phyloP scores from a whole-genome alignment of 1,140 invertebrate species.

The Eumaeus atala region DNA sequence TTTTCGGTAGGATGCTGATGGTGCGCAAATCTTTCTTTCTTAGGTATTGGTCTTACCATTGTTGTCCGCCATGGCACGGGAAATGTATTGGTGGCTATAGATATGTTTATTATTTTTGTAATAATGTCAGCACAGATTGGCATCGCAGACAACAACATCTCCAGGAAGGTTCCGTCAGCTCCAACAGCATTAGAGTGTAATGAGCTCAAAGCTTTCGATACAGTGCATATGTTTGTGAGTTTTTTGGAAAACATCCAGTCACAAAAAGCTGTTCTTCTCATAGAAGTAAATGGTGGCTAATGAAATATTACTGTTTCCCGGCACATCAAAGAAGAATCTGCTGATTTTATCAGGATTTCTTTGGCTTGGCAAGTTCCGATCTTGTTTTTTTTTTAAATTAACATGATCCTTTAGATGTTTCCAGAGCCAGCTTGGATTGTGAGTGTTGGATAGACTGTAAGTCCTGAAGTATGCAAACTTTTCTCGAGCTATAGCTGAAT shows the following conservation, averaged over 20 bases:
- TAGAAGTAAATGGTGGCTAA: conserved; percentile 12
- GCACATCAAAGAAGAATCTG: conserved; percentile 21
- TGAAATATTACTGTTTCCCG: no score
- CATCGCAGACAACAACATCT: no score
- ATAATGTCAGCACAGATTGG: no score
- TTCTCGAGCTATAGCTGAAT: neutral
- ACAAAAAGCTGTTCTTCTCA: conserved; percentile 10
- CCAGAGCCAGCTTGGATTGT: no score
- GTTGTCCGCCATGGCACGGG: no score
- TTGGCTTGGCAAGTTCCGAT: no score
- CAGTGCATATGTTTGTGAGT: neutral
- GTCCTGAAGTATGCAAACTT: neutral
- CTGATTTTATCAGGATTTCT: conserved; percentile 21
- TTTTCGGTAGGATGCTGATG: conserved; percentile 20
- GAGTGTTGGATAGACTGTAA: no score
- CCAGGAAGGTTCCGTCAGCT: no score
- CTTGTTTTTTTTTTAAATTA: neutral
- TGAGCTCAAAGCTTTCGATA: conserved; percentile 16
- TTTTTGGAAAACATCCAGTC: conserved; percentile 7
- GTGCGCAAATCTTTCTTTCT: conserved; percentile 16
- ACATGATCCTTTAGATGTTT: neutral
- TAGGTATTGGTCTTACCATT: no score
- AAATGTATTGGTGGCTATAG: no score
- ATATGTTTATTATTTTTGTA: no score
- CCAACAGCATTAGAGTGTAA: no score